Evolutionary conservation across 2,888 invertebrate genomes (phyloP).

Genomic region (Auanema freiburgensis): DNA sequence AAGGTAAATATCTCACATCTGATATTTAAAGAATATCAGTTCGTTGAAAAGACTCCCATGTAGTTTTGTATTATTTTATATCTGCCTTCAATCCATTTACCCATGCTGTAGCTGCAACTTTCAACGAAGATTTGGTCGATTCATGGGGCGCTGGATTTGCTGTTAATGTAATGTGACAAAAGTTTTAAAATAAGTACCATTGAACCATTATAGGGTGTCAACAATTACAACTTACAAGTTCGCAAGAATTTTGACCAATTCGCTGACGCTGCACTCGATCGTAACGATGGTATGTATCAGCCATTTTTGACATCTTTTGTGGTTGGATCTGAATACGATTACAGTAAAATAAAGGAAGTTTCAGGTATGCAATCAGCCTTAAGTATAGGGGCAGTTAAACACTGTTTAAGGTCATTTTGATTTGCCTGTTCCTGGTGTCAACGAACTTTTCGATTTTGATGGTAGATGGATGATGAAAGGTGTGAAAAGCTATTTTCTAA

Average conservation of each 20-base stretch:
- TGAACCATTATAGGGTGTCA: slow-evolving; percentile 45
- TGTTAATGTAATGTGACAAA: slow-evolving; percentile 52
- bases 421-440: slow-evolving; percentile 51
- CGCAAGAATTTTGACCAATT: slow-evolving; percentile 51
- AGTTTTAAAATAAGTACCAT: no score
- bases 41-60: not conserved
- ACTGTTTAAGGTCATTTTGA: slow-evolving; percentile 39
- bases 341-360: slow-evolving; percentile 49
- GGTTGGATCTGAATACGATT: slow-evolving; percentile 54
- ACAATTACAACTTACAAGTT: slow-evolving; percentile 51
- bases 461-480: slow-evolving; percentile 53
- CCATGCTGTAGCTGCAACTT: slow-evolving; percentile 51
- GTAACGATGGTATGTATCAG: slow-evolving; percentile 47
- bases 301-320: slow-evolving; percentile 43
- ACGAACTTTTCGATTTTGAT: slow-evolving; percentile 57
- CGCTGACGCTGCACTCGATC: slow-evolving; percentile 47
- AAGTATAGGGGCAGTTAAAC: not conserved
- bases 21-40: not conserved
- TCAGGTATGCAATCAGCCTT: slow-evolving; percentile 18
- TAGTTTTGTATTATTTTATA: slow-evolving; percentile 16
- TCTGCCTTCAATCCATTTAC: slow-evolving; percentile 59
- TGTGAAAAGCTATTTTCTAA: not conserved
- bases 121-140: slow-evolving; percentile 56
- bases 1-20: slow-evolving; percentile 27
- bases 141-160: slow-evolving; percentile 57